Evolutionary conservation across 2,113 vertebrate genomes (phyloP), one percentile per base, ranked within the genome.

Genomic region (Machaerirhynchus nigripectus): DNA sequence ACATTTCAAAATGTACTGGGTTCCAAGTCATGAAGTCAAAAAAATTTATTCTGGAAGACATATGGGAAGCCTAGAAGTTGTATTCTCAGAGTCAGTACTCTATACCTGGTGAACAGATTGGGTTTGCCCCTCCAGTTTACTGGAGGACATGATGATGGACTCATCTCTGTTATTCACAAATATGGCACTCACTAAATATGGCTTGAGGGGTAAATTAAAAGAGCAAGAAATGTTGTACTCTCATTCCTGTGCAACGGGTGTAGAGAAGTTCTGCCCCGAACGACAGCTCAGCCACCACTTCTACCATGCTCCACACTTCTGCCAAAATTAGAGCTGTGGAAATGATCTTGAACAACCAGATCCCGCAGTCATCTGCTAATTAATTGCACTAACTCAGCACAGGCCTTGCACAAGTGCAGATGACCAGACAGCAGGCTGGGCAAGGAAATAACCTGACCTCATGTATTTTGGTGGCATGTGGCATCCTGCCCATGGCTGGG

Each of bases 221-320:
- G 30, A 67, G 30, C 14, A 64, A 87, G 42, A 65, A 74, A 40
- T 33, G 15, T 5, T 15, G 15, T 5, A 2, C 33, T 61, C 42
- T 40, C 1, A 1, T 15, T 28, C 8, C 47, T 15, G 11, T 2
- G 15, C 40, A 17, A 15, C 0, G 16, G 46, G 53, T 42, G 24
- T 0, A 52, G 49, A 52, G 9, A 78, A 78, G 13, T 27, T 21
- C 46, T 55, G 49, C 14, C 16, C 33, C 44, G 77, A 37, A 16
- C 0, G 33, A 26, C 35, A 65, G 60, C 33, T 9, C 61, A 65
- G 44, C 13, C 65, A 33, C 26, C 6, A 8, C 35, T 80, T 59
- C 46, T 16, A 22, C 57, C 30, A 12, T 1, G 1, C 37, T 53
- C 26, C 42, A 18, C 52, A 6, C 15, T 30, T 17, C n/a, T 53